Evolutionary conservation across 2,888 invertebrate species (phyloP).

Genomic region (Drosophila meridiana): DNA sequence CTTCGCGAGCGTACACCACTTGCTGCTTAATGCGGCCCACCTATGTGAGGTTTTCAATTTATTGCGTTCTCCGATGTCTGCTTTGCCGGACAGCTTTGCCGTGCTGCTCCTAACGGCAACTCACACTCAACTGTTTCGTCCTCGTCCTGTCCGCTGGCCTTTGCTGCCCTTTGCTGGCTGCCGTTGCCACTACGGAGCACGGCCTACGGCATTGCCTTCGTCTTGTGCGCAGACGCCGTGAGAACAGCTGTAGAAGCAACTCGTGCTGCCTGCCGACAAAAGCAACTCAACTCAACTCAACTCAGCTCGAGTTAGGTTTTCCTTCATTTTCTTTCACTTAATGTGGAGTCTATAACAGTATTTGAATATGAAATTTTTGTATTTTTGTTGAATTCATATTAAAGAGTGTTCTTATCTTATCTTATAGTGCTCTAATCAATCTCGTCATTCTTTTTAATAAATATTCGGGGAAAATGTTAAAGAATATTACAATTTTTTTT

Average conservation of each 20-base stretch:
- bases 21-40: slow-evolving; percentile 39
- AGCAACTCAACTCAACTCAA: slow-evolving; percentile 3
- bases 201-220: slow-evolving; percentile 27
- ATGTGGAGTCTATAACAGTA: not conserved
- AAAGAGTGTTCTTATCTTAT: too few relatives aligned
- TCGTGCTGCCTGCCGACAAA: slow-evolving; percentile 1
- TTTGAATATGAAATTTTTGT: not conserved
- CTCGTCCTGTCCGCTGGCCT: slow-evolving; percentile 23
- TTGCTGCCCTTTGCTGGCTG: slow-evolving; percentile 36
- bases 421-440: too few relatives aligned
- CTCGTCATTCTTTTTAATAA: too few relatives aligned
- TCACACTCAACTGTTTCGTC: slow-evolving; percentile 68
- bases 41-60: slow-evolving; percentile 33
- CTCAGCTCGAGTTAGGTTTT: not conserved
- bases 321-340: not conserved
- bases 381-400: too few relatives aligned
- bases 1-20: slow-evolving; percentile 53
- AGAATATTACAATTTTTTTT: too few relatives aligned
- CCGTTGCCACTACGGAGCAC: slow-evolving; percentile 31
- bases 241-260: slow-evolving; percentile 17
- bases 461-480: too few relatives aligned
- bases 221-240: slow-evolving; percentile 51
- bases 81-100: slow-evolving; percentile 43
- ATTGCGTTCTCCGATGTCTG: slow-evolving; percentile 27
- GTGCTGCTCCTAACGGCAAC: slow-evolving; percentile 66